Evolutionary conservation across 2,888 invertebrate genomes (phyloP), one percentile per base, ranked within the genome.

Genomic region (Drosophila multiciliata): DNA sequence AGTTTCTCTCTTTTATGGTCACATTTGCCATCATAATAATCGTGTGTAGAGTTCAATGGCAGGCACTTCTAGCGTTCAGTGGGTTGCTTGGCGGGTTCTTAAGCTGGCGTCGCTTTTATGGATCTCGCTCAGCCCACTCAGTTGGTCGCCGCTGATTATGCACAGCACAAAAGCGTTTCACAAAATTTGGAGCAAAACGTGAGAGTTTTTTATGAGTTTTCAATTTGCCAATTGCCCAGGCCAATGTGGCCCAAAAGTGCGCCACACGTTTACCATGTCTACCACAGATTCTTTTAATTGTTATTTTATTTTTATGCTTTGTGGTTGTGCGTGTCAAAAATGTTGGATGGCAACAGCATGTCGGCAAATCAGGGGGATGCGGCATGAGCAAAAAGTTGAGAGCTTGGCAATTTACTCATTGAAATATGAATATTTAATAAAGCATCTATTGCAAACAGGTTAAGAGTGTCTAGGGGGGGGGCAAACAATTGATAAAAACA

Each of bases 101-200:
- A 32, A 35, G 55, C 55, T 54, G 75, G 68, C 65, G 64, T 71
- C 68, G 67, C 33, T 54, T 78, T 70, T 66, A 69, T 61, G 64
- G 60, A 52, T 40, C 35, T 15, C 66, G 36, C 53, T 36, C 55
- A 42, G 57, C 57, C 54, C 29, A 58, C 59, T 52, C 53, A 61
- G 38, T 26, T 55, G 38, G 55, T 49, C 54, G 66, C 53, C 42
- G 71, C 66, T 80, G 78, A 73, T 82, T 81, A 83, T 81, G 79
- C 76, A 72, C 64, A 78, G 48, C 59, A 59, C 52, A 64, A 64
- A 62, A 75, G 57, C 17, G 53, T 63, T 57, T 61, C 55, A 40
- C 53, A 66, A 71, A 83, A 85, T 89, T 87, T 89, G 75, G 88
- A 88, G 86, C 90, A 88, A 88, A 89, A 90, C 86, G 86, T 87